These are phyloP conservation scores for Gnathonemus echidnorhynchus DNA, from an alignment of 2,113 vertebrate species.

Conservation along the genomic window DNA sequence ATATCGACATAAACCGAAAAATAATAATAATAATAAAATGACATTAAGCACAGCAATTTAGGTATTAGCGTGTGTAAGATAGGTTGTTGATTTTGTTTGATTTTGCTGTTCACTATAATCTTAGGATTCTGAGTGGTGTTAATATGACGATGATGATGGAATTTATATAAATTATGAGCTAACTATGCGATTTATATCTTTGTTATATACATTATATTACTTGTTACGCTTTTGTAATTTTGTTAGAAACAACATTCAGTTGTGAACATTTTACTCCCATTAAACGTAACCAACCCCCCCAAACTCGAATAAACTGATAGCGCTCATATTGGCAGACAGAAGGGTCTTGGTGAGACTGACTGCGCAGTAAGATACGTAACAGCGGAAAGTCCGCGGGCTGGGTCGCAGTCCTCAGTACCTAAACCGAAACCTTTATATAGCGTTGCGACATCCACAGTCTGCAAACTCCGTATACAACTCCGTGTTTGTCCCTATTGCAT, in stretches of 20 bases:
- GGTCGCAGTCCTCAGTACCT: not conserved
- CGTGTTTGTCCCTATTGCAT: not conserved
- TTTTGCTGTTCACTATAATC: not conserved
- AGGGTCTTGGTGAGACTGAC: not conserved
- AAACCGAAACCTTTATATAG: not conserved
- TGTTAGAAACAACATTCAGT: not conserved
- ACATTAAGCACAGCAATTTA: not conserved
- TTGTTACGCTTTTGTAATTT: not conserved
- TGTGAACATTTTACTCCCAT: not conserved
- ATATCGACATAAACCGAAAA: not conserved
- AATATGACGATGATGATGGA: not conserved
- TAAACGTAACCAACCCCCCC: not conserved
- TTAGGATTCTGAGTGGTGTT: not conserved
- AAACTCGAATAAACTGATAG: not conserved
- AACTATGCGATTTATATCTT: not conserved
- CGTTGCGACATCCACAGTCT: not conserved
- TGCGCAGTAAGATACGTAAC: not conserved
- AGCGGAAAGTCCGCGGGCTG: not conserved
- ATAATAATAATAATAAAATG: not conserved
- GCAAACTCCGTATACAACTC: not conserved
- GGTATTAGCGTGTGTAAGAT: not conserved
- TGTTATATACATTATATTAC: not conserved
- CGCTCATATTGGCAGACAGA: not conserved
- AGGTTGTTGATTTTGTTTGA: not conserved
- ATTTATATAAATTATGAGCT: not conserved